phyloP scores from a whole-genome alignment of 2,888 invertebrate genomes.

The Oxystoma pomonae region DNA sequence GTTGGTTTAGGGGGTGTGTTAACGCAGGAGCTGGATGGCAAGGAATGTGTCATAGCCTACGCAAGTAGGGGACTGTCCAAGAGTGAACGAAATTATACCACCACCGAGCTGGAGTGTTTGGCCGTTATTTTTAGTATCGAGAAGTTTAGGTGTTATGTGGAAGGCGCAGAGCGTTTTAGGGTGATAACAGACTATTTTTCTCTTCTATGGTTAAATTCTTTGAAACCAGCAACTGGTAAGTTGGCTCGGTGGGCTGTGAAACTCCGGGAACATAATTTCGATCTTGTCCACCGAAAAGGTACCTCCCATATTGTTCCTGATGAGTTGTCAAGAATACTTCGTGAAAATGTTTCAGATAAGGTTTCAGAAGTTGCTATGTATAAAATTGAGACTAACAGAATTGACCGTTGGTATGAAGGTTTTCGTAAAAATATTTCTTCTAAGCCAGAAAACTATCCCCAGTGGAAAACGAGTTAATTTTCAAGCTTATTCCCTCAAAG shows the following conservation, averaged over 20 bases:
- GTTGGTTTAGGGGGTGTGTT: too few species aligned
- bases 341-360: too few species aligned
- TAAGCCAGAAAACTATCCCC: conserved; percentile 1
- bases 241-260: conserved; percentile 28
- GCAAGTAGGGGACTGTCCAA: conserved; percentile 24
- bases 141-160: conserved; percentile 28
- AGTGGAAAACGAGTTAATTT: conserved; percentile 1
- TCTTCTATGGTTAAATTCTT: too few species aligned
- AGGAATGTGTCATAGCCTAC: conserved; percentile 12
- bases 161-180: conserved; percentile 25
- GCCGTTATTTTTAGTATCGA: conserved; percentile 27
- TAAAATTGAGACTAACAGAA: conserved; percentile 1
- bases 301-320: conserved; percentile 22
- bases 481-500: conserved; percentile 1
- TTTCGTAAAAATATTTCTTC: conserved; percentile 3
- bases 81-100: too few species aligned
- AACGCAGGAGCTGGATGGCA: conserved; percentile 9
- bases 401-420: conserved; percentile 6
- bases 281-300: conserved; percentile 27
- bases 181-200: too few species aligned
- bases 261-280: conserved; percentile 23
- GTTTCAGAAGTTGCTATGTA: not conserved
- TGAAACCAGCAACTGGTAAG: too few species aligned
- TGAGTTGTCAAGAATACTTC: conserved; percentile 15
- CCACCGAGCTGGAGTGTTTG: conserved; percentile 30